phyloP scores from a whole-genome alignment of 2,113 vertebrate genomes.

The Hydrochoerus hydrochaeris region DNA sequence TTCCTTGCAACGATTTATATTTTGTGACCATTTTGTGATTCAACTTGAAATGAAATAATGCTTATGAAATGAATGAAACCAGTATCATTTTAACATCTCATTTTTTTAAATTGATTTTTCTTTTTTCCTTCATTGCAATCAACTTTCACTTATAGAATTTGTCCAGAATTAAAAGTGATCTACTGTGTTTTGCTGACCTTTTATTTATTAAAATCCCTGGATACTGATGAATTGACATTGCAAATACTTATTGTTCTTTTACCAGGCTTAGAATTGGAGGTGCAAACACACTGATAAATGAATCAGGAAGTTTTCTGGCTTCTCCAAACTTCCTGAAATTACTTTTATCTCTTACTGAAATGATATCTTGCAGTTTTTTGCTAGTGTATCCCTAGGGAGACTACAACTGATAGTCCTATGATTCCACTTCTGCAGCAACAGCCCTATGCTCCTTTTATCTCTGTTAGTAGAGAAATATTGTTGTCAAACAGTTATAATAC shows the following conservation, averaged over 20 bases:
- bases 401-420: no score
- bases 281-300: conserved; percentile 51
- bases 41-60: conserved; percentile 20
- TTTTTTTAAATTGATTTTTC: background rate
- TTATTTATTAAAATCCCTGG: conserved; percentile 69
- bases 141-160: conserved; percentile 49
- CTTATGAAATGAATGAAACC: background rate
- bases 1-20: background rate
- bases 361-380: conserved; percentile 65
- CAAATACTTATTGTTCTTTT: conserved; percentile 75
- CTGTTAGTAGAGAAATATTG: background rate
- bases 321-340: conserved; percentile 59
- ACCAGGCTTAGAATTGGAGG: conserved; percentile 57
- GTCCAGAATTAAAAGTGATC: background rate
- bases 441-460: no score
- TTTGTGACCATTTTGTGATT: background rate
- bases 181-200: conserved; percentile 14
- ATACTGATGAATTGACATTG: conserved; percentile 68
- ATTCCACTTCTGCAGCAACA: no score
- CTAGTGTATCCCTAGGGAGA: conserved; percentile 41
- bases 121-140: background rate
- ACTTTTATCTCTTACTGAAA: conserved; percentile 66
- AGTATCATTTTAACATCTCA: background rate
- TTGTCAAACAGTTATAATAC: background rate
- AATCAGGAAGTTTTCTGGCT: conserved; percentile 23